Conservation (phyloP, 2,888 invertebrate species). For the Anaspis maculata region DNA sequence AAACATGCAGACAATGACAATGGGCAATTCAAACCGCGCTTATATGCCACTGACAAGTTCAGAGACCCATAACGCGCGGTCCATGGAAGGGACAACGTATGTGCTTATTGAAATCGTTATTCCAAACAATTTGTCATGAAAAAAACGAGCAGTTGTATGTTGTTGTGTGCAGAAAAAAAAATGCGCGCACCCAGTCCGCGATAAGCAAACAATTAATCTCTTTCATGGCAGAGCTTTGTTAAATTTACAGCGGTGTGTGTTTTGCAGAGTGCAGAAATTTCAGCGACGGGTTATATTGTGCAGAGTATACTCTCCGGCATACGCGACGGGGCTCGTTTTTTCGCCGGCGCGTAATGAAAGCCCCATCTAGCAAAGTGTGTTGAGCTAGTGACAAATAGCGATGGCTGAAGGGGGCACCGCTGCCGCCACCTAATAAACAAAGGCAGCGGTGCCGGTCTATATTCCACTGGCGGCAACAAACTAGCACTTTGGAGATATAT, state of each 20-base stretch:
- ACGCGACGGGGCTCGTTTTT: conserved; percentile 15
- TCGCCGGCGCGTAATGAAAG: conserved; percentile 21
- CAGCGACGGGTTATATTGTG: too few relatives aligned
- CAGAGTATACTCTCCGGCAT: conserved; percentile 17
- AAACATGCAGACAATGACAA: too few relatives aligned
- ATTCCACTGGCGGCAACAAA: conserved; percentile 9
- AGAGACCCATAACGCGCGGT: too few relatives aligned
- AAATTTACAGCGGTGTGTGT: conserved; percentile 21
- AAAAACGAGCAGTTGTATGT: too few relatives aligned
- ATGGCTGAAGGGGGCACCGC: conserved; percentile 14
- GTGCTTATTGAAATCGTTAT: too few relatives aligned
- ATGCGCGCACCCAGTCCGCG: conserved; percentile 16
- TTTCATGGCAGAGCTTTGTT: conserved; percentile 17
- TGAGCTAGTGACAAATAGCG: conserved; percentile 20
- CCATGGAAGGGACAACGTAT: too few relatives aligned
- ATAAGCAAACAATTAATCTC: conserved; percentile 20
- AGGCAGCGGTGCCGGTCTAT: too few relatives aligned
- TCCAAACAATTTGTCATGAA: too few relatives aligned
- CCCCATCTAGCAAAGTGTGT: conserved; percentile 19
- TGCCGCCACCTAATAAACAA: conserved; percentile 13
- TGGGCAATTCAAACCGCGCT: too few relatives aligned
- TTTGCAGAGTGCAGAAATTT: too few relatives aligned
- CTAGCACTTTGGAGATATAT: conserved; percentile 24
- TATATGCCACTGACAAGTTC: too few relatives aligned
- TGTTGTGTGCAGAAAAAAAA: conserved; percentile 8